A percentile compares a stretch with the other conserved stretches of the same genome.
phyloP scores from a whole-genome alignment of 2,113 vertebrate genomes.

The Colossoma macropomum region DNA sequence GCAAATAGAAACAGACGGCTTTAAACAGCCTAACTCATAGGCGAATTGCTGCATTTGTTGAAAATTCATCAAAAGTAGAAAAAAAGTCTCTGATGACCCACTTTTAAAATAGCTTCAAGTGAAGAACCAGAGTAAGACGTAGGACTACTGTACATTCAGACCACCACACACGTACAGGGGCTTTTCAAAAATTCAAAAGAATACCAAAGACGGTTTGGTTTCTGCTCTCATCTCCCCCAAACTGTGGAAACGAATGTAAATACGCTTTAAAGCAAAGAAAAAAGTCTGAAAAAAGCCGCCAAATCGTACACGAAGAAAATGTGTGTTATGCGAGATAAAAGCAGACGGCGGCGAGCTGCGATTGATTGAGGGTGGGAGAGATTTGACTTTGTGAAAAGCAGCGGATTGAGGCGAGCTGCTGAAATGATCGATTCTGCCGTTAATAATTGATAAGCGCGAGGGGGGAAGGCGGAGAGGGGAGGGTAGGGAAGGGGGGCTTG shows the following conservation, averaged over 20 bases:
- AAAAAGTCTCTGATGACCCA: constrained; percentile 26
- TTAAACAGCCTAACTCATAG: not conserved
- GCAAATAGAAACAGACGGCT: constrained; percentile 27
- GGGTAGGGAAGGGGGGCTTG: constrained; percentile 49
- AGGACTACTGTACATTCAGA: constrained; percentile 16
- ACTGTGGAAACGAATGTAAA: constrained; percentile 69
- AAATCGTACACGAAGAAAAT: constrained; percentile 39
- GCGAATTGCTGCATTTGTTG: constrained; percentile 23
- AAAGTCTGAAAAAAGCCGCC: not conserved
- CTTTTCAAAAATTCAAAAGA: constrained; percentile 64
- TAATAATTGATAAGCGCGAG: constrained; percentile 83
- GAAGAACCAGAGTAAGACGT: constrained; percentile 25
- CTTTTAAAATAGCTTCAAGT: constrained; percentile 30
- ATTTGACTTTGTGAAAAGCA: constrained; percentile 79
- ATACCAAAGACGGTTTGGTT: constrained; percentile 39
- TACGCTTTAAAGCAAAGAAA: constrained; percentile 61
- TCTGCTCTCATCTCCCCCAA: constrained; percentile 56
- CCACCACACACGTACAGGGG: constrained; percentile 38
- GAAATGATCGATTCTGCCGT: constrained; percentile 80
- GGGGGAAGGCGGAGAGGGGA: constrained; percentile 52
- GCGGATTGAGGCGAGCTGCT: constrained; percentile 78
- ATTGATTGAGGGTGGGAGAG: constrained; percentile 77
- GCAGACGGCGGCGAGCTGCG: constrained; percentile 64
- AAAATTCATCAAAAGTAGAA: constrained; percentile 18
- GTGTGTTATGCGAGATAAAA: constrained; percentile 54